phyloP scores from a whole-genome alignment of 53 echinoderm and acorn worm species.

The Temnopleurus reevesii region DNA sequence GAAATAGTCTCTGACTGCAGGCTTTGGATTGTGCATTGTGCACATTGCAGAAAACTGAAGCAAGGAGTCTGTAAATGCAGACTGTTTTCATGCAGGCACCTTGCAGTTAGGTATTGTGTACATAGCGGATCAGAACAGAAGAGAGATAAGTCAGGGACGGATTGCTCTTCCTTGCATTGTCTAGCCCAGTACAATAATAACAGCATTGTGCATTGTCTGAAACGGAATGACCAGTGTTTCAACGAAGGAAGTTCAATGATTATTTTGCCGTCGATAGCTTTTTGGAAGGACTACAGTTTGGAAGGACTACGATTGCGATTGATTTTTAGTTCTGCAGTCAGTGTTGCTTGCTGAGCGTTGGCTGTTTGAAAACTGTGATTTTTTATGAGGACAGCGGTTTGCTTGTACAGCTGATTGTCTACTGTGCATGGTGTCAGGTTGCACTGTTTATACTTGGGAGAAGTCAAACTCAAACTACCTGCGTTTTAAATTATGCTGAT shows the following conservation, averaged over 20 bases:
- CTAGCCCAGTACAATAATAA: not conserved
- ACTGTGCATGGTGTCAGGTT: not conserved
- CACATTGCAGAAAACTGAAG: too few relatives aligned
- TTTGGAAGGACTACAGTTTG: too few relatives aligned
- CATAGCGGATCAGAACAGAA: slow-evolving; percentile 5
- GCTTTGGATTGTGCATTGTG: too few relatives aligned
- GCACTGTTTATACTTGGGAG: not conserved
- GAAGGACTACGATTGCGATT: not conserved
- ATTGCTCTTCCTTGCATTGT: slow-evolving; percentile 46
- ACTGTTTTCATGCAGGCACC: not conserved
- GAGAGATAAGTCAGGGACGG: not conserved
- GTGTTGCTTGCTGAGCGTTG: not conserved
- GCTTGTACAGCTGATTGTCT: slow-evolving; percentile 13
- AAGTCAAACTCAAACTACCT: not conserved
- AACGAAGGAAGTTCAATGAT: not conserved
- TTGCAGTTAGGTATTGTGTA: not conserved
- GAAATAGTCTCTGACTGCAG: too few relatives aligned
- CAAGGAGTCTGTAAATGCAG: too few relatives aligned
- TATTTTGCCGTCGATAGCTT: not conserved
- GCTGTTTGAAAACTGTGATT: not conserved
- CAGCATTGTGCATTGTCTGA: slow-evolving; percentile 28
- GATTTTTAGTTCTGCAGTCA: not conserved
- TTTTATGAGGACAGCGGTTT: not conserved
- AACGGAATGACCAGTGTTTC: not conserved
- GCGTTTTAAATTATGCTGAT: not conserved